Percentiles rank a stretch among this genome's conserved stretches.
phyloP scores from a whole-genome alignment of 1,140 invertebrate species.

The Campoletis sonorensis region DNA sequence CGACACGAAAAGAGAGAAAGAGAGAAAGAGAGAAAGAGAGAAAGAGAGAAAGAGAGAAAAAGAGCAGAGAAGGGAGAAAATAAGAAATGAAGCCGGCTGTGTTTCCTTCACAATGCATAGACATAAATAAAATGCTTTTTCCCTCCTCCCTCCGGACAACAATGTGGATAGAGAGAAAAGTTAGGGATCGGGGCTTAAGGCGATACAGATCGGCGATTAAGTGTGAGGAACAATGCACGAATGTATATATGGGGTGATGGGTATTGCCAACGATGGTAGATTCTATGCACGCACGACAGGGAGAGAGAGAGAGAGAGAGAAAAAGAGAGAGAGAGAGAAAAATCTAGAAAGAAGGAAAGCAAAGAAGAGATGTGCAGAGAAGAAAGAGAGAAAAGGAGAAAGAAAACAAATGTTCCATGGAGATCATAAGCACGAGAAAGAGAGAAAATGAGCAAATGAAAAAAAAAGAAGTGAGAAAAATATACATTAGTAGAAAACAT shows the following conservation, averaged over 20 bases:
- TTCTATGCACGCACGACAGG: constrained; percentile 30
- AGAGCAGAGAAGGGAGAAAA: too few species aligned
- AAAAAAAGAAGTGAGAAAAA: too few species aligned
- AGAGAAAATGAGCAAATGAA: too few species aligned
- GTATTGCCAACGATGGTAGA: constrained; percentile 29
- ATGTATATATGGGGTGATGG: constrained; percentile 4
- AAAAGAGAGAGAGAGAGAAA: not conserved
- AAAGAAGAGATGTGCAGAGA: not conserved
- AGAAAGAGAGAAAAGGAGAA: too few species aligned
- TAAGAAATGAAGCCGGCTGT: not conserved
- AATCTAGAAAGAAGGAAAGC: too few species aligned
- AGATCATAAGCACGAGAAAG: too few species aligned
- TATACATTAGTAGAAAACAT: too few species aligned
- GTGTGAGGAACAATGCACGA: constrained; percentile 40
- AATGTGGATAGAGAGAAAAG: not conserved
- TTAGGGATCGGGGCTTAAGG: constrained; percentile 29
- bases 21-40: not conserved
- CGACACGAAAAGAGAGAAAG: not conserved
- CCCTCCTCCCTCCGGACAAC: not conserved
- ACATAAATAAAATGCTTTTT: constrained; percentile 14
- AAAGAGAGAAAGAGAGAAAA: not conserved
- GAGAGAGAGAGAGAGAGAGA: not conserved
- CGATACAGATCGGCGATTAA: constrained; percentile 40
- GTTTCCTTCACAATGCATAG: constrained; percentile 3
- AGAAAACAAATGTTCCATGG: too few species aligned